A percentile compares a stretch with the other conserved stretches of the same genome.
phyloP scores from a whole-genome alignment of 2,888 invertebrate genomes.

The Mythimna lalbum region DNA sequence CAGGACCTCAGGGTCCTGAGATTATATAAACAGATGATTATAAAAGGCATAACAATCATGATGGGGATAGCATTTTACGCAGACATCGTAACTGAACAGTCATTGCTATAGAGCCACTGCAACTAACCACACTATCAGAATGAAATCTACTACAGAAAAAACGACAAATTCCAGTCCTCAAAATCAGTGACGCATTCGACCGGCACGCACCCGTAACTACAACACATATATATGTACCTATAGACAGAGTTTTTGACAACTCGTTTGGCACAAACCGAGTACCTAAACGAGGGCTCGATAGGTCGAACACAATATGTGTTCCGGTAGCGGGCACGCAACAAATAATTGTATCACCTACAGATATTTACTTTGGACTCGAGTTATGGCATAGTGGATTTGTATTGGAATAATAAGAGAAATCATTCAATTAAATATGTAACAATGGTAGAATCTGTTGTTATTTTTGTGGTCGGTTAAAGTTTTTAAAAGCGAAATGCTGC shows the following conservation, averaged over 20 bases:
- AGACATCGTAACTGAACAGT: background rate
- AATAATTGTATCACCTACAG: slow-evolving; percentile 33
- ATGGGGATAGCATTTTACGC: background rate
- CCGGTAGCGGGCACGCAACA: slow-evolving; percentile 25
- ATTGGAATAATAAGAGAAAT: slow-evolving; percentile 3
- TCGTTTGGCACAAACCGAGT: slow-evolving; percentile 22
- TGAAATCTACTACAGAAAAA: background rate
- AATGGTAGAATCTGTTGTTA: too few species aligned
- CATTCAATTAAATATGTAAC: background rate
- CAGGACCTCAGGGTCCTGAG: too few species aligned
- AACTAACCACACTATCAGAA: background rate
- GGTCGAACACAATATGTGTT: slow-evolving; percentile 34
- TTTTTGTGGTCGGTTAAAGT: too few species aligned
- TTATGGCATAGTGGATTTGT: slow-evolving; percentile 1
- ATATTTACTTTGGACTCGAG: slow-evolving; percentile 19
- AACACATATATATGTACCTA: background rate
- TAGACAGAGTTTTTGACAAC: slow-evolving; percentile 28
- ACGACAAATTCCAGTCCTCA: background rate
- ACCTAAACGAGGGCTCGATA: slow-evolving; percentile 17
- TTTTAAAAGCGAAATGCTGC: too few species aligned
- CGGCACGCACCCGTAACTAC: background rate
- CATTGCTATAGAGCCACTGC: background rate
- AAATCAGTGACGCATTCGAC: background rate
- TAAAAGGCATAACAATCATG: too few species aligned
- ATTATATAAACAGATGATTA: too few species aligned